A percentile compares a stretch with the other conserved stretches of the same genome.
Conservation (phyloP, 2,888 invertebrate species). For the Leptinotarsa rubiginosa region DNA sequence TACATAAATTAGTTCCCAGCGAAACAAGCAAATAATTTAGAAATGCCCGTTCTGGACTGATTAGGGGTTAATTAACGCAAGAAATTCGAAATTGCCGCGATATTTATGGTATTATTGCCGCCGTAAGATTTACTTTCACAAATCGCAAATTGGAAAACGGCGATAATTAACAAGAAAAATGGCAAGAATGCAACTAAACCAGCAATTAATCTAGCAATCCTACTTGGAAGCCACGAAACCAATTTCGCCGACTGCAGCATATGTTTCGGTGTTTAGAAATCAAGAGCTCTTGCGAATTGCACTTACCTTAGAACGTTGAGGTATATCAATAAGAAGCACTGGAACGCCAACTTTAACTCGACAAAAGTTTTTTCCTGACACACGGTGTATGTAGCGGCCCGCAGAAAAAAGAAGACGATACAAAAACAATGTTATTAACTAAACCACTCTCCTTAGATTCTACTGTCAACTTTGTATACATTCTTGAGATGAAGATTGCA, state of each 20-base stretch:
- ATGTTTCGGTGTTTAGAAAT: conserved; percentile 10
- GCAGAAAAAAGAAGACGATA: conserved; percentile 61
- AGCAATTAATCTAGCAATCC: conserved; percentile 31
- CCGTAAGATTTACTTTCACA: conserved; percentile 36
- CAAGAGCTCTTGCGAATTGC: neutral
- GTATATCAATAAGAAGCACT: conserved; percentile 61
- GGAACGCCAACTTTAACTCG: conserved; percentile 39
- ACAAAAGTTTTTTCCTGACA: conserved; percentile 64
- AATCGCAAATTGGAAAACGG: conserved; percentile 21
- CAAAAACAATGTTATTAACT: conserved; percentile 60
- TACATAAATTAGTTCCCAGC: neutral
- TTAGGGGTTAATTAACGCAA: conserved; percentile 21
- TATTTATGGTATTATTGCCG: conserved; percentile 29
- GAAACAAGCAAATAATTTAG: neutral
- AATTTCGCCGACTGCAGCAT: conserved; percentile 32
- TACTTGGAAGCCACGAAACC: conserved; percentile 33
- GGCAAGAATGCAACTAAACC: conserved; percentile 29
- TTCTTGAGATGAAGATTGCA: conserved; percentile 55
- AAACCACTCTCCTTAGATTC: conserved; percentile 65
- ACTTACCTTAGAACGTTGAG: conserved; percentile 61
- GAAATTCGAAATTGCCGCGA: conserved; percentile 22
- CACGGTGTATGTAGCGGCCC: conserved; percentile 65
- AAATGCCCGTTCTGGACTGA: neutral
- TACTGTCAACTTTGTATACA: conserved; percentile 66
- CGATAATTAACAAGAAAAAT: conserved; percentile 29